Conservation (phyloP, 2,888 invertebrate genomes). For the Stenodema calcarata region DNA sequence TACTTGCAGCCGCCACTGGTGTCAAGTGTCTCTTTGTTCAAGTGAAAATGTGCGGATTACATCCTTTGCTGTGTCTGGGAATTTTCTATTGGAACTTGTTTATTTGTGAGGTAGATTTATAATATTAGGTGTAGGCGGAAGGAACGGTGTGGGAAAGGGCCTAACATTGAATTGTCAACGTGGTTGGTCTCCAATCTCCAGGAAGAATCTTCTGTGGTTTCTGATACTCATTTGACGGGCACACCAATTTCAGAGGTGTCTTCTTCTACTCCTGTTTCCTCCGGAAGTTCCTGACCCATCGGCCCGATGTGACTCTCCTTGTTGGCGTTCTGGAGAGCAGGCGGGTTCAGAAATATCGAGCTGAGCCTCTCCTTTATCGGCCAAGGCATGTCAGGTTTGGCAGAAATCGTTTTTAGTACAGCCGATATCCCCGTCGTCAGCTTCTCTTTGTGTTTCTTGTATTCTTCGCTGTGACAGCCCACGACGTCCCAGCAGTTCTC, state of each 20-base stretch:
- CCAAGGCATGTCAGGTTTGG: conserved; percentile 11
- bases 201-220: background rate
- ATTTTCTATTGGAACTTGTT: too few species aligned
- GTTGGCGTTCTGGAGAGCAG: background rate
- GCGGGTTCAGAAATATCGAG: conserved; percentile 37
- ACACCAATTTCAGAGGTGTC: background rate
- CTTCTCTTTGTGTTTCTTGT: conserved; percentile 8
- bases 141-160: background rate
- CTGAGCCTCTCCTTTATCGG: conserved; percentile 20
- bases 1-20: too few species aligned
- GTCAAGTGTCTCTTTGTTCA: too few species aligned
- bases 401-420: conserved; percentile 31
- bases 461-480: background rate
- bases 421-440: conserved; percentile 16
- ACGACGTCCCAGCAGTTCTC: conserved; percentile 28
- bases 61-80: too few species aligned
- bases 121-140: too few species aligned
- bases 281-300: conserved; percentile 4
- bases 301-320: conserved; percentile 30
- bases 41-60: too few species aligned
- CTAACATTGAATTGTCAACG: background rate
- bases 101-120: too few species aligned
- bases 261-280: background rate
- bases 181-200: background rate
- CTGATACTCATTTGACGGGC: background rate